These are phyloP conservation scores for Xanthia togata DNA, from an alignment of 2,888 invertebrate genomes.

Conservation along the genomic window DNA sequence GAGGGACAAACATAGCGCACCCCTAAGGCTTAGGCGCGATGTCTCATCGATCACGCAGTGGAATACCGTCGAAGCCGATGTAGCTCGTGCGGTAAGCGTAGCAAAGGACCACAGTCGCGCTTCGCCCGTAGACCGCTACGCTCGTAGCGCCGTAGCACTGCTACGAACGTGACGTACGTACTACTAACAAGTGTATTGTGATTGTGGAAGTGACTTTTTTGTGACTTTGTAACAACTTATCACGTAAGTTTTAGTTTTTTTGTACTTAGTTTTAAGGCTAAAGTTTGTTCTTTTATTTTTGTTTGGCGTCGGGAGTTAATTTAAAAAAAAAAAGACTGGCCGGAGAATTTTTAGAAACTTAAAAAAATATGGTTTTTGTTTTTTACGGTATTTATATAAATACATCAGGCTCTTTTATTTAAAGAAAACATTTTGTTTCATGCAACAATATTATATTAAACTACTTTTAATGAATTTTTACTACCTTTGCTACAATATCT, in stretches of 20 bases:
- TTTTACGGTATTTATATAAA: not conserved
- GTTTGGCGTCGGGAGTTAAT: not conserved
- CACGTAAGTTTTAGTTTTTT: slow-evolving; percentile 57
- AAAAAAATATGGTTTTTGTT: too few species aligned
- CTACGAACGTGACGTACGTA: slow-evolving; percentile 64
- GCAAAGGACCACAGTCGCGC: slow-evolving; percentile 75
- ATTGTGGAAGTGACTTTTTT: slow-evolving; percentile 66
- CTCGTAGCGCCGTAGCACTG: slow-evolving; percentile 71
- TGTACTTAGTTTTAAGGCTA: slow-evolving; percentile 34
- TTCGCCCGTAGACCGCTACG: slow-evolving; percentile 81
- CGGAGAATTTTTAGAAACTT: not conserved
- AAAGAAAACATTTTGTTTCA: not conserved
- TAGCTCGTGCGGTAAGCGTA: slow-evolving; percentile 60
- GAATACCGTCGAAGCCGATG: slow-evolving; percentile 62
- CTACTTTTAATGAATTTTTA: not conserved
- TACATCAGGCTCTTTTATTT: not conserved
- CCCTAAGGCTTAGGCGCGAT: slow-evolving; percentile 62
- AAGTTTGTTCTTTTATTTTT: slow-evolving; percentile 19
- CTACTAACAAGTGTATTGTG: slow-evolving; percentile 61
- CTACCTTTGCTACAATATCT: not conserved
- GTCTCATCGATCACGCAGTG: slow-evolving; percentile 74
- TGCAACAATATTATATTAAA: not conserved
- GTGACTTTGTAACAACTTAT: slow-evolving; percentile 59
- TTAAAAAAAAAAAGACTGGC: not conserved
- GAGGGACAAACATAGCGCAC: slow-evolving; percentile 61